A percentile compares a stretch with the other conserved stretches of the same genome.
These are phyloP conservation scores for Falco columbarius DNA, from an alignment of 2,797 vertebrate genomes.

Conservation along the genomic window DNA sequence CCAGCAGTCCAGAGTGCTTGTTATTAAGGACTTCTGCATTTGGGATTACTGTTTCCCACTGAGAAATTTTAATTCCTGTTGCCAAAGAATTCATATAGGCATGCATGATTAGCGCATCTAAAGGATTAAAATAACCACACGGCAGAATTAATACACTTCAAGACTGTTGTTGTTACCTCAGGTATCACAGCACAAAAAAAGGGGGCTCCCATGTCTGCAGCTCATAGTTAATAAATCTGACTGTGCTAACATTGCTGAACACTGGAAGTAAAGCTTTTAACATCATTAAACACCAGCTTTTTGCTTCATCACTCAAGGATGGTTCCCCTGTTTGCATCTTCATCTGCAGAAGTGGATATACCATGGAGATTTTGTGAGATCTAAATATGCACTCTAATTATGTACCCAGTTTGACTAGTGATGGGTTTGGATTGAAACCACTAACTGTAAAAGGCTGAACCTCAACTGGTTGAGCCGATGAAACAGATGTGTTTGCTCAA, in stretches of 20 bases:
- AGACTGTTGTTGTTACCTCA: not conserved
- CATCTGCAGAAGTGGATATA: not conserved
- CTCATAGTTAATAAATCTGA: not conserved
- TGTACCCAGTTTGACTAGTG: not conserved
- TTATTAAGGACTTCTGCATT: conserved; percentile 29
- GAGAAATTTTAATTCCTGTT: conserved; percentile 10
- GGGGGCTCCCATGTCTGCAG: not conserved
- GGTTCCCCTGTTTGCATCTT: not conserved
- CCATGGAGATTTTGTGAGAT: not conserved
- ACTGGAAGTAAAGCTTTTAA: conserved; percentile 24
- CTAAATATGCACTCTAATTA: not conserved
- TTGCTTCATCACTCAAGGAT: not conserved
- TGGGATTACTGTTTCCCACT: conserved; percentile 48
- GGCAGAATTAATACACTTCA: not conserved
- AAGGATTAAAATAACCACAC: not conserved
- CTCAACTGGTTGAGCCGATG: not conserved
- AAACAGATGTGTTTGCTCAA: not conserved
- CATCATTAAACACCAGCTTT: not conserved
- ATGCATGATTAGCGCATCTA: not conserved
- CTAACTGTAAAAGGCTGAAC: not conserved
- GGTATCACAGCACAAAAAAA: not conserved
- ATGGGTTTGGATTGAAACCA: not conserved
- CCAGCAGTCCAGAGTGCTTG: conserved; percentile 63
- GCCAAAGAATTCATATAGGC: not conserved
- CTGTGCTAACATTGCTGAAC: not conserved